Base-by-base conservation (phyloP, 2,888 invertebrate genomes). In the Heliconius erato region DNA sequence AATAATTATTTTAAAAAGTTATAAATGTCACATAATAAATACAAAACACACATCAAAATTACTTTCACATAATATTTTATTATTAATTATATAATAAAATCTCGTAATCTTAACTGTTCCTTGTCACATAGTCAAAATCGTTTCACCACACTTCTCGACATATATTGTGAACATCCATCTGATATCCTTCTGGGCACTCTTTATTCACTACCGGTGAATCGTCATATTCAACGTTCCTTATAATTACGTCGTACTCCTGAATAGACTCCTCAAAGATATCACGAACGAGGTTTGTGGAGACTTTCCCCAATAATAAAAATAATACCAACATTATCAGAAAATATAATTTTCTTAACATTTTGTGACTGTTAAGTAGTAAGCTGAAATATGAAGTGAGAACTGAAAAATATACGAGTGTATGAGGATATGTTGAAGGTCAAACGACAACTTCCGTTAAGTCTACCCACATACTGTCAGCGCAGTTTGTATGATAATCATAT, bases 61-160 rank as follows among this genome's bases (percentile, higher is more conserved):
- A 54, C 6, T 19, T 63, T n/a, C n/a, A 63, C 11, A n/a, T 63
- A 9, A 35, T 35, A 63, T 23, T 59, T 59, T 59, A 59, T 59
- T 59, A 59, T 59, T 59, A 59, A 59, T n/a, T 9, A 59, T 23
- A 23, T 59, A 23, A 59, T 5, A 16, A 23, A 59, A 59, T 59
- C 19, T 59, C 59, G 9, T 3, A 59, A 59, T 59, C n/a, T 49
- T 63, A 11, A 6, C 35, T 35, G 54, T 54, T 19, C 16, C 49
- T 49, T 7, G 54, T 19, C 7, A 54, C 54, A 54, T 54, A 7
- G 6, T 35, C 32, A n/a, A 28, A 63, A 63, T 44, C 23, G 1
- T 49, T 71, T 87, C 88, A 92, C 94, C 94, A 95, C 82, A 95
- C 93, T 86, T 94, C 93, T 32, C 95, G 91, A 81, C 95, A 95